phyloP scores from a whole-genome alignment of 2,888 invertebrate genomes.

The Amorpha juglandis region DNA sequence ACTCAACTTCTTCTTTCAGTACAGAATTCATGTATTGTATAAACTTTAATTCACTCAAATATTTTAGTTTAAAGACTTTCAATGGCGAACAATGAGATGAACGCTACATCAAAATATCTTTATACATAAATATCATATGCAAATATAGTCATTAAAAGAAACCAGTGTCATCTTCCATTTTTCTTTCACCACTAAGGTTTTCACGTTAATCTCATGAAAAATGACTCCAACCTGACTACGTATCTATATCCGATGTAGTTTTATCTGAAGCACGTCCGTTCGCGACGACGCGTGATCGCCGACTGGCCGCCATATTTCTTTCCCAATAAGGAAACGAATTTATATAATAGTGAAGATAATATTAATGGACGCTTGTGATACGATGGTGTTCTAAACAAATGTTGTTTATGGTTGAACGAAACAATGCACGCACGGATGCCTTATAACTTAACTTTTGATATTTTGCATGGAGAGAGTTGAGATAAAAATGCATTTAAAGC shows the following conservation, averaged over 20 bases:
- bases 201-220: too few relatives aligned
- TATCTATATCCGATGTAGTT: constrained; percentile 24
- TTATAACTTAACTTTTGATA: constrained; percentile 18
- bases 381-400: constrained; percentile 20
- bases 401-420: background rate
- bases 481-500: constrained; percentile 9
- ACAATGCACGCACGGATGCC: constrained; percentile 21
- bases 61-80: too few relatives aligned
- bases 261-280: constrained; percentile 35
- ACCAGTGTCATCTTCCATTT: too few relatives aligned
- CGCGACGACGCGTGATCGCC: constrained; percentile 31
- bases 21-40: too few relatives aligned
- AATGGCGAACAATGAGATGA: too few relatives aligned
- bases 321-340: constrained; percentile 36
- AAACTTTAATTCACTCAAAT: too few relatives aligned
- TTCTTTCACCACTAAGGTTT: too few relatives aligned
- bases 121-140: too few relatives aligned
- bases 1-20: too few relatives aligned
- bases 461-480: background rate
- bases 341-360: constrained; percentile 29
- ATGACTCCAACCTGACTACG: background rate
- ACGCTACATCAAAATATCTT: too few relatives aligned
- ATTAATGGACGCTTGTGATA: constrained; percentile 27
- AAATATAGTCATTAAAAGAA: too few relatives aligned
- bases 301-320: constrained; percentile 42